A percentile compares a stretch with the other conserved stretches of the same genome.
Conservation (phyloP, 2,113 vertebrate genomes). For the Equus quagga region DNA sequence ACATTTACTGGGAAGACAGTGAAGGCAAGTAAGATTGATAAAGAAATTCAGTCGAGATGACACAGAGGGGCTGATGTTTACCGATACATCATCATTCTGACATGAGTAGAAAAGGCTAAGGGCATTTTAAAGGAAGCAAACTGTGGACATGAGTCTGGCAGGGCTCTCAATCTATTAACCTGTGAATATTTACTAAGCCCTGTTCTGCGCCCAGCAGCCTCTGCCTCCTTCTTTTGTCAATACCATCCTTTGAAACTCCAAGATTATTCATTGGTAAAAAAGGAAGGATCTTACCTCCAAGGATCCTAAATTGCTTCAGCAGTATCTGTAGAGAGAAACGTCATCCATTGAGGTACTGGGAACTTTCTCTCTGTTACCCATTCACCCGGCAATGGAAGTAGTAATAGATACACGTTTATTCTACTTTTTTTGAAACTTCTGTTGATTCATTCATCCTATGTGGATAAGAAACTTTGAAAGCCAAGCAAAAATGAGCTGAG, state of each 20-base stretch:
- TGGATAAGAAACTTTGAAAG: not conserved
- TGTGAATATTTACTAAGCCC: conserved; percentile 31
- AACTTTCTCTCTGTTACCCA: not conserved
- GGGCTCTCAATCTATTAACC: not conserved
- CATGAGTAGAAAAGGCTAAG: not conserved
- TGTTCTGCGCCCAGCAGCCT: not conserved
- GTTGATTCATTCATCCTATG: not conserved
- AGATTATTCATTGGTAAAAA: not conserved
- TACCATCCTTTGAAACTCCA: not conserved
- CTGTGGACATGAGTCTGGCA: not conserved
- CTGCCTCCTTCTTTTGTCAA: not conserved
- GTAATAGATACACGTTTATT: not conserved
- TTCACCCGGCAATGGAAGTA: not conserved
- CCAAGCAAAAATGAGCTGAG: not conserved
- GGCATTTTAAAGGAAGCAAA: conserved; percentile 50
- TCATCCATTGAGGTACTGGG: not conserved
- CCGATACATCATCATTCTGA: not conserved
- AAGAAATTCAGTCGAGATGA: not conserved
- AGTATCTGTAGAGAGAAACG: not conserved
- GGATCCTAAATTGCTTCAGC: not conserved
- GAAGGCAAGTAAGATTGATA: not conserved
- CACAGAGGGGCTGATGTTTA: not conserved
- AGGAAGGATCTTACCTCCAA: not conserved
- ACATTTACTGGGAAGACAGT: not conserved
- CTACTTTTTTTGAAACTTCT: not conserved